Evolutionary conservation across 2,888 invertebrate species (phyloP).

Genomic region (Pseudococcus jackbeardsleyi): DNA sequence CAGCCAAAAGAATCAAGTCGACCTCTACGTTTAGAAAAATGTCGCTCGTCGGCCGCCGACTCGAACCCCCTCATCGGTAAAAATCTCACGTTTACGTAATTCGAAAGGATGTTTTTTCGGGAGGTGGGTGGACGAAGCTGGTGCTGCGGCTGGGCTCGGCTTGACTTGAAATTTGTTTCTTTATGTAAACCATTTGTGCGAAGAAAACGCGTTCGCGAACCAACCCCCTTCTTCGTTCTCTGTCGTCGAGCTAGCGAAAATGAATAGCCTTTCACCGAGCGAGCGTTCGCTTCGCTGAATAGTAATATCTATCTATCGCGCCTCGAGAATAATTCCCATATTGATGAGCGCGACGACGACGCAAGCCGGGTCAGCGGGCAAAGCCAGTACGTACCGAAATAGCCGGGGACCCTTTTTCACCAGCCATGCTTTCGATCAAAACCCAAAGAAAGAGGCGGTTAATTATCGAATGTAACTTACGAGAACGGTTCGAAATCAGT

Average conservation of each 20-base stretch:
- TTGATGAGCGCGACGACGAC: constrained; percentile 10
- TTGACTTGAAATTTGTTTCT: constrained; percentile 28
- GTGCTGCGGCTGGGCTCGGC: not conserved
- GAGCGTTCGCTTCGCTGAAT: constrained; percentile 33
- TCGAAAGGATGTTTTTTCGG: constrained; percentile 48
- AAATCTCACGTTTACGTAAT: constrained; percentile 40
- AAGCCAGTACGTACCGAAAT: not conserved
- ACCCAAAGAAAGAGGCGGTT: not conserved
- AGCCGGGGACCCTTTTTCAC: not conserved
- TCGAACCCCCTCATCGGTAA: constrained; percentile 37
- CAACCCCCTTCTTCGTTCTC: not conserved
- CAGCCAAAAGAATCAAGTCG: not conserved
- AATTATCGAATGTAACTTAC: not conserved
- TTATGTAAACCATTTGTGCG: constrained; percentile 38
- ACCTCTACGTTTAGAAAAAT: not conserved
- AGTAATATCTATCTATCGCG: constrained; percentile 29
- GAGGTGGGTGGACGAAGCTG: not conserved
- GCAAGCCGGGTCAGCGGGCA: not conserved
- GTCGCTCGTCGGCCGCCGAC: not conserved
- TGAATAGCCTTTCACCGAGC: constrained; percentile 42
- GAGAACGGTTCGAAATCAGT: not conserved
- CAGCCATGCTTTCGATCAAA: not conserved
- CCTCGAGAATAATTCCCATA: not conserved
- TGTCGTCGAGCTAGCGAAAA: not conserved
- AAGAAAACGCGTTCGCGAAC: constrained; percentile 4